phyloP scores from a whole-genome alignment of 2,888 invertebrate genomes.

The Hirtodrosophila alboralis region DNA sequence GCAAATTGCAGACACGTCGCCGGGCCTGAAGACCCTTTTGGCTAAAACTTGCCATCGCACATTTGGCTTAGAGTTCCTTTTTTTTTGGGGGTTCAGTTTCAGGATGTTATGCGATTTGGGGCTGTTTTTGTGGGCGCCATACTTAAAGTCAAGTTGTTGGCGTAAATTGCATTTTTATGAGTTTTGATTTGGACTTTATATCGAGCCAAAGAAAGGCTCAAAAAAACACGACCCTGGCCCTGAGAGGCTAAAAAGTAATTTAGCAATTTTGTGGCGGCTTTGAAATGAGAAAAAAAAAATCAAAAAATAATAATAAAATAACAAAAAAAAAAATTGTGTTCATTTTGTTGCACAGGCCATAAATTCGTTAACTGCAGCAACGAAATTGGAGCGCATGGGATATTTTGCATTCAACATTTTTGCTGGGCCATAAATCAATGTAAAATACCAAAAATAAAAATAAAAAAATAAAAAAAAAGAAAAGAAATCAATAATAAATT shows the following conservation, averaged over 20 bases:
- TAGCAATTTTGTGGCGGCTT: slow-evolving; percentile 44
- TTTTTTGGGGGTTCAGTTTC: slow-evolving; percentile 9
- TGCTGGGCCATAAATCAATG: slow-evolving; percentile 65
- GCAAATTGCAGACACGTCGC: slow-evolving; percentile 73
- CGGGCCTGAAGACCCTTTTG: slow-evolving; percentile 38
- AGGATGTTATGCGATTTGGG: slow-evolving; percentile 1
- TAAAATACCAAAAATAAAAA: slow-evolving; percentile 18
- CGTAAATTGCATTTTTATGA: slow-evolving; percentile 75
- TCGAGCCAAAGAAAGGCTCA: slow-evolving; percentile 10
- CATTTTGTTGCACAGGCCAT: slow-evolving; percentile 50
- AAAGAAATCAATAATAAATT: slow-evolving; percentile 30
- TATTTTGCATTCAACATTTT: slow-evolving; percentile 40
- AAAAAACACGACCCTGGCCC: slow-evolving; percentile 20
- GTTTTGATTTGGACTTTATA: slow-evolving; percentile 69
- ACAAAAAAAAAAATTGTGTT: slow-evolving; percentile 43
- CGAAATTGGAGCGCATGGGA: slow-evolving; percentile 44
- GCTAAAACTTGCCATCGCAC: slow-evolving; percentile 16
- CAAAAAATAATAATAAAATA: too few relatives aligned
- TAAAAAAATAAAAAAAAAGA: slow-evolving; percentile 16
- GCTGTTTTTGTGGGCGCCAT: slow-evolving; percentile 12
- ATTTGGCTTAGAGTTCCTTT: slow-evolving; percentile 28
- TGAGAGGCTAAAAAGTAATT: slow-evolving; percentile 55
- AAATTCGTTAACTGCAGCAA: slow-evolving; percentile 39
- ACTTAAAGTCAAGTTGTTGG: slow-evolving; percentile 60
- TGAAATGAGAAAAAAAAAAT: too few relatives aligned